Evolutionary conservation across 2,888 invertebrate species (phyloP), one percentile per base, ranked within the genome.

Genomic region (Acleris laterana): DNA sequence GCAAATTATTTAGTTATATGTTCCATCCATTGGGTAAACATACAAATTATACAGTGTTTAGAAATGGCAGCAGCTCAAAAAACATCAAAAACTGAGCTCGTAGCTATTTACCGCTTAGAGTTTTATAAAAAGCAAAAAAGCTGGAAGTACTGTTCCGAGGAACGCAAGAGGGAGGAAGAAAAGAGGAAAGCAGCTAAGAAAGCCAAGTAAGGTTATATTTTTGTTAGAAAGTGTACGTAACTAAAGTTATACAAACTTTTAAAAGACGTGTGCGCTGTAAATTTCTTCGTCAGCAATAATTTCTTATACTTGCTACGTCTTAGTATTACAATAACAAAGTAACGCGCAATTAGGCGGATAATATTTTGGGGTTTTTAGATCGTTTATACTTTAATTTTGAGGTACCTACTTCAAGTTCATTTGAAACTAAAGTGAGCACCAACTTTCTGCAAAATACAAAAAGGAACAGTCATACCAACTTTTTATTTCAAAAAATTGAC

Each of bases 91-190:
- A 49, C 77, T 0, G 82, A 84, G 28, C 62, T 86, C 44, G 49
- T 77, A 25, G 82, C 86, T 3, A 79, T 88, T 9, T 85, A 82
- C 53, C 80, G 77, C 16, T 76, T 88, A 2, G 85, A 88, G 62
- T 87, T 87, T 66, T 88, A 88, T 64, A 83, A 77, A 64, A 87
- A 87, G 25, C 80, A 87, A 64, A 83, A 80, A 20, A 82, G 81
- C 25, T 88, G 88, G 88, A 84, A 82, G 67, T 71, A 84, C 1
- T 67, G 64, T 38, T 20, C 53, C 0, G 59, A 74, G 11, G 73
- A 78, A 55, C 70, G 52, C 5, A 69, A 69, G 56, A 69, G 20
- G 53, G 61, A 49, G 57, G 69, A 62, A 38, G 22, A 52, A 17
- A 76, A 71, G 63, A 76, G 74, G 68, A 56, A 42, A 22, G 53